Conservation (phyloP, 2,113 vertebrate genomes). For the Mixornis gularis region DNA sequence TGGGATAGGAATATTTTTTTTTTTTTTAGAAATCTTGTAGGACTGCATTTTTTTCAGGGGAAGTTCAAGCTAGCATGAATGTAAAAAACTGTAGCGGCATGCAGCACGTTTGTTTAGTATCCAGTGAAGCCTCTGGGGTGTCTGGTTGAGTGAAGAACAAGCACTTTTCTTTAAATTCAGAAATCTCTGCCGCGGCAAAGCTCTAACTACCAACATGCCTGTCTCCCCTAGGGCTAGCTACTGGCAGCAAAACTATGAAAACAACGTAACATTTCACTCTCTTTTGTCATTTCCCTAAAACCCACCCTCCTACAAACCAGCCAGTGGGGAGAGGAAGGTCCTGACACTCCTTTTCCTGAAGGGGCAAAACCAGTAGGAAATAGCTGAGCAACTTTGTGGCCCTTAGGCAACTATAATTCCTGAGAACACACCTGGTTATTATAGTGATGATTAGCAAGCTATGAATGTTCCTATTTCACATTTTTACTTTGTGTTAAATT, state of each 20-base stretch:
- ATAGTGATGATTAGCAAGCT: neutral
- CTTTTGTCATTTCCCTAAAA: neutral
- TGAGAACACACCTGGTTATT: neutral
- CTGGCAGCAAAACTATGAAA: neutral
- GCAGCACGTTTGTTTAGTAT: neutral
- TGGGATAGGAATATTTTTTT: fast-evolving
- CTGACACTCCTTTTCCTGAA: conserved; percentile 12
- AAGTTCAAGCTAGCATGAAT: neutral
- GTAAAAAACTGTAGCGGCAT: neutral
- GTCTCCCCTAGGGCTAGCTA: neutral
- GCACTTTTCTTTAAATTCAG: neutral
- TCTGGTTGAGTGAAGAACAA: neutral
- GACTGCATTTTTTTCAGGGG: neutral
- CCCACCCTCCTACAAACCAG: neutral
- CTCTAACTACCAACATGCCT: neutral
- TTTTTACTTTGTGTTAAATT: neutral
- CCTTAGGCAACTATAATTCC: neutral
- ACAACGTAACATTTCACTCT: neutral
- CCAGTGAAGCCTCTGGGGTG: neutral
- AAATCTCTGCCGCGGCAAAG: neutral
- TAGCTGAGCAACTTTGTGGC: neutral
- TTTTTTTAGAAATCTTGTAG: neutral
- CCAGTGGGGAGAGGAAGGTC: neutral
- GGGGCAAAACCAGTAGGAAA: conserved; percentile 3
- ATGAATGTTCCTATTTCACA: neutral